A percentile compares a stretch with the other conserved stretches of the same genome.
Evolutionary conservation across 2,888 invertebrate species (phyloP).

Genomic region (Tuta absoluta): DNA sequence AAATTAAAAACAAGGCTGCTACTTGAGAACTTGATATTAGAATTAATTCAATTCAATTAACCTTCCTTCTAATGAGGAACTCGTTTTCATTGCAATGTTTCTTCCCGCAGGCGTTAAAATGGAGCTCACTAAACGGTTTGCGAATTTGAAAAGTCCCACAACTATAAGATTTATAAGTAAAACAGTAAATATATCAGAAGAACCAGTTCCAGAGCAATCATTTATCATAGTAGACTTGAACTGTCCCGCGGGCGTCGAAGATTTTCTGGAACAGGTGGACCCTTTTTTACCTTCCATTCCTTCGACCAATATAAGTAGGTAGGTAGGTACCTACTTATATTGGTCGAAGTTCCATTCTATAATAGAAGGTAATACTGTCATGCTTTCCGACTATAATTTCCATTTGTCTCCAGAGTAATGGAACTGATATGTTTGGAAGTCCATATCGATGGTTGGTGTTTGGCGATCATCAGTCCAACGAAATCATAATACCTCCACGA

Average conservation of each 20-base stretch:
- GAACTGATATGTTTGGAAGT: conserved; percentile 45
- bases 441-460: conserved; percentile 61
- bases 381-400: background rate
- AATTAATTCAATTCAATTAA: too few species aligned
- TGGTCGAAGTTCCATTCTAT: too few species aligned
- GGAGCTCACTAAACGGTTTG: conserved; percentile 2
- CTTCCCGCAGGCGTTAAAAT: conserved; percentile 5
- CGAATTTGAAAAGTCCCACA: conserved; percentile 31
- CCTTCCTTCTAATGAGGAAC: too few species aligned
- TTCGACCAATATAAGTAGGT: too few species aligned
- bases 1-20: conserved; percentile 31
- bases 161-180: conserved; percentile 40
- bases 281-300: too few species aligned
- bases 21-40: too few species aligned
- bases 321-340: too few species aligned
- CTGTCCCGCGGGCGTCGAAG: conserved; percentile 39
- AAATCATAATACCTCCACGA: conserved; percentile 34
- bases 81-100: too few species aligned
- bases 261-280: conserved; percentile 48
- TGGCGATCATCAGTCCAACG: conserved; percentile 33
- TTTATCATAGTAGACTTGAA: conserved; percentile 41
- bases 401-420: conserved; percentile 44
- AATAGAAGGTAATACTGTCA: too few species aligned
- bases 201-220: conserved; percentile 31
- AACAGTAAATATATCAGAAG: conserved; percentile 34